Evolutionary conservation across 2,888 invertebrate species (phyloP), one percentile per base, ranked within the genome.

Genomic region (Hymenopus coronatus): DNA sequence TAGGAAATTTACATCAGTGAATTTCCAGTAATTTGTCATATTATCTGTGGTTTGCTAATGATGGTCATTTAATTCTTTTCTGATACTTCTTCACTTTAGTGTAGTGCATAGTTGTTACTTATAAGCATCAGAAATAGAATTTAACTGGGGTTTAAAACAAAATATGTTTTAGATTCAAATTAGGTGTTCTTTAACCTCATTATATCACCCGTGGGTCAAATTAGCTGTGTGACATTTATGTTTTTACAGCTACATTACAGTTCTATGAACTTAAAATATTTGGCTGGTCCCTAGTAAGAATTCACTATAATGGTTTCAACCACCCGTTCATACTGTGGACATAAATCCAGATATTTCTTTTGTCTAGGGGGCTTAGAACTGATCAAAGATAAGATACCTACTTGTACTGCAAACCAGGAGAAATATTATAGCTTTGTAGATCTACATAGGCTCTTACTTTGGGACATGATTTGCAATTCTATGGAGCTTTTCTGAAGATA

Each of bases 201-300:
- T 70, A 54, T 70, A 15, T 70, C 25, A 70, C 54, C 54, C 6
- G 6, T 70, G 54, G 54, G 54, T 25, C 54, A 20, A 20, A 70
- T 70, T 70, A 70, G 54, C 54, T 70, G 54, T 6, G 6, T 20
- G 15, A 20, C 54, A 70, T 70, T 70, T 25, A 20, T 70, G 54
- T 25, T 70, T 70, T 70, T 20, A 25, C 25, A 70, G 40, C 40
- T 40, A 40, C 40, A 70, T 70, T 70, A 70, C 54, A 70, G 20
- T 70, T 70, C 25, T 70, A 70, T 70, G 54, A 70, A 70, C 20
- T 20, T 70, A 70, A 70, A 70, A 70, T 70, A 70, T 70, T 89
- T 88, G 40, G 89, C 90, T 90, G 90, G 90, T 90, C 90, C 89
- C 90, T 90, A 88, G 85, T 85, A 89, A 89, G 88, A 90, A 88